phyloP scores from a whole-genome alignment of 92 coral and sea anemone genomes.

The Galaxea fascicularis region DNA sequence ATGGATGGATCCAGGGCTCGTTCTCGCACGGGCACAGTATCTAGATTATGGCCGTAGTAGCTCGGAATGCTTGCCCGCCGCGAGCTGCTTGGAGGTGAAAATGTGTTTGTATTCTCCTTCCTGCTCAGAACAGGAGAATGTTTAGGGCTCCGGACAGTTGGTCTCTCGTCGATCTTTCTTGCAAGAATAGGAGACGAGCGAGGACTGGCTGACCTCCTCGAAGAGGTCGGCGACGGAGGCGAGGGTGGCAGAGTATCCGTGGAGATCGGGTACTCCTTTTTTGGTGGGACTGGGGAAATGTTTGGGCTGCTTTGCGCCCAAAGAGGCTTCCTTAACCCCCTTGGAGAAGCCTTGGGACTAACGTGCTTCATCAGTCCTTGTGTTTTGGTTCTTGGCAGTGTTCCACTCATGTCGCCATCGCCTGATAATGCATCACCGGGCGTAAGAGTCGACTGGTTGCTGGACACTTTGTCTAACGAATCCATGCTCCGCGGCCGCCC shows the following conservation, averaged over 20 bases:
- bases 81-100: background rate
- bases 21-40: constrained; percentile 39
- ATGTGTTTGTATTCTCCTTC: constrained; percentile 1
- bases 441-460: constrained; percentile 62
- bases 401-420: background rate
- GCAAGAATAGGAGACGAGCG: constrained; percentile 45
- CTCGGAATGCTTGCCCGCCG: constrained; percentile 12
- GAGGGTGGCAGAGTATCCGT: constrained; percentile 22
- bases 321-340: constrained; percentile 47
- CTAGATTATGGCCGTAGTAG: constrained; percentile 8
- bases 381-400: constrained; percentile 9
- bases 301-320: constrained; percentile 75
- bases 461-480: constrained; percentile 68
- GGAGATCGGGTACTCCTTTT: constrained; percentile 30
- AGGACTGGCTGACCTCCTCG: constrained; percentile 45
- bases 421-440: constrained; percentile 39
- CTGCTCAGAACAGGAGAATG: constrained; percentile 36
- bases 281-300: constrained; percentile 48
- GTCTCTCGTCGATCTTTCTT: constrained; percentile 37
- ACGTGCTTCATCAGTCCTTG: constrained; percentile 24
- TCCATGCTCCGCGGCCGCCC: constrained; percentile 85
- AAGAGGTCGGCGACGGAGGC: constrained; percentile 52
- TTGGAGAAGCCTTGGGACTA: constrained; percentile 67
- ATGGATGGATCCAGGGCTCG: constrained; percentile 23
- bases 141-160: constrained; percentile 38